Evolutionary conservation across 2,113 vertebrate genomes (phyloP).

Genomic region (Jacana jacana): DNA sequence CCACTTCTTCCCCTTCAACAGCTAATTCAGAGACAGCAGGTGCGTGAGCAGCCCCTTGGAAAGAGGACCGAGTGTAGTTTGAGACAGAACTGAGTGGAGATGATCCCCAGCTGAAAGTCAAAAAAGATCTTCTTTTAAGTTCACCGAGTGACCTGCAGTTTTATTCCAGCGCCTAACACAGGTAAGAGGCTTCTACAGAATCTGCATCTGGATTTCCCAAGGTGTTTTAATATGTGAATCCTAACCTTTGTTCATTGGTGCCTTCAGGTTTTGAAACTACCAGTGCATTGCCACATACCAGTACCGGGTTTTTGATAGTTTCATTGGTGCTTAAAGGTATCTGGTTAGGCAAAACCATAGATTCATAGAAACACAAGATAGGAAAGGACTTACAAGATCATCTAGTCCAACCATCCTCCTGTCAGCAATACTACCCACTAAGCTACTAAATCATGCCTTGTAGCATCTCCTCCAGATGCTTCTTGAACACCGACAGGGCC

Average conservation of each 20-base stretch:
- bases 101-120: constrained; percentile 50
- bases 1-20: constrained; percentile 19
- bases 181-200: constrained; percentile 19
- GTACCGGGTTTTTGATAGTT: neutral
- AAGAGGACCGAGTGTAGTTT: neutral
- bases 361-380: too few species aligned
- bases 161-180: neutral
- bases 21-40: constrained; percentile 13
- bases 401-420: too few species aligned
- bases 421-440: too few species aligned
- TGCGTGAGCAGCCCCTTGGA: neutral
- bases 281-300: neutral
- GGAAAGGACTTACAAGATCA: too few species aligned
- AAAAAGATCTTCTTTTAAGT: neutral
- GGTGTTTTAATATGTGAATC: neutral
- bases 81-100: constrained; percentile 14
- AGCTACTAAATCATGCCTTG: too few species aligned
- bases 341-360: neutral
- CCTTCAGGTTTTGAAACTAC: neutral
- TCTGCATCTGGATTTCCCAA: neutral
- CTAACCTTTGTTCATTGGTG: neutral
- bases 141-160: neutral
- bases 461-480: too few species aligned
- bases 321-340: neutral
- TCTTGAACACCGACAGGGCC: too few species aligned